Evolutionary conservation across 2,113 vertebrate genomes (phyloP), one percentile per base, ranked within the genome.

Genomic region (Aspidoscelis tigris): DNA sequence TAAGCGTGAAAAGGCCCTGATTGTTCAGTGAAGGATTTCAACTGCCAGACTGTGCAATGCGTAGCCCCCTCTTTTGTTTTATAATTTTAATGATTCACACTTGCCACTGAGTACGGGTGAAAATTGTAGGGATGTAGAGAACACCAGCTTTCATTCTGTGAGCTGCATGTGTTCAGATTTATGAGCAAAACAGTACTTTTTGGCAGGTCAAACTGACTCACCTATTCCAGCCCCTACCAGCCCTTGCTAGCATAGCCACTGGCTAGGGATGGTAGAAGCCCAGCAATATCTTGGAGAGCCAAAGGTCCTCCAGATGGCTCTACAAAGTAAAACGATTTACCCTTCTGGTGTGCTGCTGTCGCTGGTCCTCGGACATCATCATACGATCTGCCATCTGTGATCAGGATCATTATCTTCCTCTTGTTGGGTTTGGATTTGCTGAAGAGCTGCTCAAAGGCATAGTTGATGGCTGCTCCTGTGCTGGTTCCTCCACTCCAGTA

Each of bases 401-500:
- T 98, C 80, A 99, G 97, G 26, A 99, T 98, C 98, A 99, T 98
- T 75, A 99, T 95, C 95, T 99, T 99, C 92, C 98, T 97, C 87
- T 99, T 99, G 94, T 97, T 99, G 90, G 98, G 97, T 92, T 99
- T 99, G 94, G 99, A 98, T 86, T 98, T 98, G 95, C 96, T 97
- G 95, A 99, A 99, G 53, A 99, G 98, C 90, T 98, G 97, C 50
- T 99, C 97, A 0, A 97, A 96, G 2, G 98, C 96, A 0, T 94
- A 99, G 83, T 96, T 97, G 95, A 99, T 99, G 89, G 99, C 99
- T 0, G 98, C 98, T 0, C 99, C 99, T 0, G 99, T 99, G 95
- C 98, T 99, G 86, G 99, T 99, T 5, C 99, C 99, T 0, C 99
- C 99, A 0, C 98, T 99, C 99, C 99, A 99, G 93, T 99, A 99